Base-by-base conservation (phyloP, 2,113 vertebrate genomes). In the Tetrax tetrax region DNA sequence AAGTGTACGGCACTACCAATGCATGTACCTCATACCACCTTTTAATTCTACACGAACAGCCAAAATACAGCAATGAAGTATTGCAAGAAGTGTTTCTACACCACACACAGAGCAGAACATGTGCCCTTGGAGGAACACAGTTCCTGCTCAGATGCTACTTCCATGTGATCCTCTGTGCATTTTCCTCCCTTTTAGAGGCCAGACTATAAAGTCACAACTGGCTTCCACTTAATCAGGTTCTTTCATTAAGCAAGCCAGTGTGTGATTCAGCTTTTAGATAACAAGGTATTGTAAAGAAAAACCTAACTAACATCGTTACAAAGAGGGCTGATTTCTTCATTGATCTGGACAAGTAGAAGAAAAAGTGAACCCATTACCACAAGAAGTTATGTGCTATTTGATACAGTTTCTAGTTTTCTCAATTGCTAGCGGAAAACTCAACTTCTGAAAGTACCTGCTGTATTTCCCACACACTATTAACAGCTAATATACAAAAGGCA, bases 21-120 rank as follows among this genome's bases (percentile, higher is more conserved):
- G 16, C 13, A 11, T 31, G 19, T 18, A 47, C 10, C 28, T 66
- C 1, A 0, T 9, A 41, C 5, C 29, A 23, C n/a, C 33, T 66
- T 59, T 47, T 37, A 53, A 56, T 85, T 68, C 25, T 35, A 37
- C 6, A 38, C 5, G 4, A 87, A 8, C 7, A 47, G 9, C 25
- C 65, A 33, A 76, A 87, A 75, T 20, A 50, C 4, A 71, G 18
- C 23, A 33, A 14, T 38, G 18, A 79, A 83, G 12, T 16, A 51
- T 9, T 43, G 7, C 28, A 57, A 65, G 27, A 70, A 85, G 19
- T 12, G 14, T 31, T 95, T 38, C 78, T 50, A 21, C 8, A 53
- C 12, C 24, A 77, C 20, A 13, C 2, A 68, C 7, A 35, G 47
- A 83, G 24, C 31, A 75, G 23, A 60, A 35, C 0, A 0, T 2